Base-by-base conservation (phyloP, 2,888 invertebrate species). In the Drosophila imparisetae region DNA sequence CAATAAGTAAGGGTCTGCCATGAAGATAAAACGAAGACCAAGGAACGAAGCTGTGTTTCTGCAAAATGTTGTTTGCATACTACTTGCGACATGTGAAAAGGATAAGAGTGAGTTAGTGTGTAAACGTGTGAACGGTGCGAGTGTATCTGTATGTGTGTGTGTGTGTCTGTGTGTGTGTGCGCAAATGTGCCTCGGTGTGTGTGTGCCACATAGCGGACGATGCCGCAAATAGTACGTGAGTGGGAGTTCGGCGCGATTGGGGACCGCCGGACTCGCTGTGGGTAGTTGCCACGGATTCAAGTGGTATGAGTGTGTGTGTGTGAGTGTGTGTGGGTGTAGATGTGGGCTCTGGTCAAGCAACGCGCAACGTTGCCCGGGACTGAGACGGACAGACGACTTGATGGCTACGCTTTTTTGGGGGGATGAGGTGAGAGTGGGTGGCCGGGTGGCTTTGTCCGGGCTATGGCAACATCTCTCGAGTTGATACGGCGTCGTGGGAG, bases 11-110 rank as follows among this genome's bases (percentile, higher is more conserved):
- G 86, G 90, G 90, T 90, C 90, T 89, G 79, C 80, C 80, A 90
- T 87, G 87, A 86, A 86, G 90, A 86, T 88, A 88, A 90, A 86
- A 88, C 86, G 86, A 86, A 86, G 86, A 90, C 90, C 89, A 90
- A 87, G 86, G 90, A 87, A 89, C 90, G 90, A 84, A 87, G 80
- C 45, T 45, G 45, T 86, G 89, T 90, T 88, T 89, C 86, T 91
- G 90, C 88, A 89, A 91, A 91, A 91, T 89, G 88, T 90, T 92
- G 92, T 92, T 92, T 91, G 92, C 92, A 91, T 91, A 92, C 90
- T 91, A 91, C 92, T 92, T 92, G 91, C 91, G 91, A 92, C 91
- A 90, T 91, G 90, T 91, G 91, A 89, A 92, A 86, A 91, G 85
- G 86, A 86, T 86, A 91, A 91, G 85, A 90, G 81, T 75, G 79